Evolutionary conservation across 1,140 invertebrate genomes (phyloP).

Genomic region (Oryzaephilus surinamensis): DNA sequence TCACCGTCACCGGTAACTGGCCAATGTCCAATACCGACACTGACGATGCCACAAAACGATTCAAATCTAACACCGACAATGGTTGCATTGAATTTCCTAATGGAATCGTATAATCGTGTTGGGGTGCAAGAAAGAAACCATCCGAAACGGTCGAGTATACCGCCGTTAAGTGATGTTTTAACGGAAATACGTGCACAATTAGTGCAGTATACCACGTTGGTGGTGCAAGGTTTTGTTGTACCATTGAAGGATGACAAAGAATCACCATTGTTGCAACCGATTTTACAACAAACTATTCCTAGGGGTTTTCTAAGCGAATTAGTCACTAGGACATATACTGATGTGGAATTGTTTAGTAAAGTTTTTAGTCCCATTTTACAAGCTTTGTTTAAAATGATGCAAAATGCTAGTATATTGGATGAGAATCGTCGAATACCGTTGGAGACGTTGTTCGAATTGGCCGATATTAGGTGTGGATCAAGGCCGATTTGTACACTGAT

Average conservation of each 20-base stretch:
- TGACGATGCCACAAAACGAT: constrained; percentile 31
- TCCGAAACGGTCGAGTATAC: constrained; percentile 55
- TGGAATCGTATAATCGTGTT: constrained; percentile 58
- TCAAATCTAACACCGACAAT: no score
- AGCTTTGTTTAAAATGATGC: constrained; percentile 56
- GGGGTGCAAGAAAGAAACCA: constrained; percentile 57
- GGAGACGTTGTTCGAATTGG: constrained; percentile 53
- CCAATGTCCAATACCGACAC: constrained; percentile 28
- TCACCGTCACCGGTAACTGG: constrained; percentile 38
- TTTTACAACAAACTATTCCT: constrained; percentile 54
- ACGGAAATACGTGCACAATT: constrained; percentile 50
- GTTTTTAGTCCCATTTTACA: constrained; percentile 65
- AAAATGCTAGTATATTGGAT: constrained; percentile 56
- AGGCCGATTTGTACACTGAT: constrained; percentile 73
- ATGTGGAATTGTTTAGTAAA: constrained; percentile 44
- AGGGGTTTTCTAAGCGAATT: constrained; percentile 57
- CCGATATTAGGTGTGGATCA: constrained; percentile 53
- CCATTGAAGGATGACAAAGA: constrained; percentile 4
- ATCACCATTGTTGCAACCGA: constrained; percentile 47
- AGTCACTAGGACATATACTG: constrained; percentile 44
- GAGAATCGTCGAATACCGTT: constrained; percentile 56
- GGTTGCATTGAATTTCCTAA: constrained; percentile 46
- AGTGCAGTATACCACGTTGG: constrained; percentile 47
- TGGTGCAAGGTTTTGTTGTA: constrained; percentile 41
- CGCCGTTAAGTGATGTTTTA: constrained; percentile 44